Base-by-base conservation (phyloP, 37 sponge, comb jelly and placozoan species). In the Haliclona indistincta region DNA sequence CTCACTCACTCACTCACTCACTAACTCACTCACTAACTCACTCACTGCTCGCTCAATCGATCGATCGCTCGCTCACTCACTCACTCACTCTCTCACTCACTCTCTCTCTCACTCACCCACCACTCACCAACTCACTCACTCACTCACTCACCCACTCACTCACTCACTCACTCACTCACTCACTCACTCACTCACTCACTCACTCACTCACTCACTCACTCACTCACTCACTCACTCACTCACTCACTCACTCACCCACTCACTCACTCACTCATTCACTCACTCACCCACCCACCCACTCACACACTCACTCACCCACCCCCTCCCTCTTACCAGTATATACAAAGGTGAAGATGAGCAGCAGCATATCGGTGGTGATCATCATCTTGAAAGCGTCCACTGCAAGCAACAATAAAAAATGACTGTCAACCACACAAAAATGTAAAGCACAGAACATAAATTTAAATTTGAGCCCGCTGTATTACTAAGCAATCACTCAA, bases 271-370 rank as follows among this genome's bases (percentile, higher is more conserved):
- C 49, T 23, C 49, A 41, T 11, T 11, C 49, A 43, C 20, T 20
- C 20, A 20, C 10, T 68, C 10, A 68, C 70, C 8, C 47, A 34
- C 19, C 17, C 11, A 73, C 25, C 37, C 4, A 10, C 4, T 20
- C 33, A 65, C 2, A 38, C 20, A 22, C 29, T 38, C 25, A 37
- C 51, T 30, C 28, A 13, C 15, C 62, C 54, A 10, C 17, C 67
- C 20, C 13, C 32, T n/a, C 25, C 4, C 4, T 42, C 76, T 64
- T 60, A 94, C 94, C 94, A 35, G 94, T 95, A 61, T 95, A 95
- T 28, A 89, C 68, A 61, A 89, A 95, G 54, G 43, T 36, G 20
- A 92, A 30, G 43, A 51, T 58, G 43, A 95, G 80, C 20, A 88
- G 67, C 36, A 77, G 1, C 93, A 95, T 93, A 23, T 89, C 68